Base-by-base conservation (phyloP, 2,797 vertebrate genomes). In the Artibeus jamaicensis region DNA sequence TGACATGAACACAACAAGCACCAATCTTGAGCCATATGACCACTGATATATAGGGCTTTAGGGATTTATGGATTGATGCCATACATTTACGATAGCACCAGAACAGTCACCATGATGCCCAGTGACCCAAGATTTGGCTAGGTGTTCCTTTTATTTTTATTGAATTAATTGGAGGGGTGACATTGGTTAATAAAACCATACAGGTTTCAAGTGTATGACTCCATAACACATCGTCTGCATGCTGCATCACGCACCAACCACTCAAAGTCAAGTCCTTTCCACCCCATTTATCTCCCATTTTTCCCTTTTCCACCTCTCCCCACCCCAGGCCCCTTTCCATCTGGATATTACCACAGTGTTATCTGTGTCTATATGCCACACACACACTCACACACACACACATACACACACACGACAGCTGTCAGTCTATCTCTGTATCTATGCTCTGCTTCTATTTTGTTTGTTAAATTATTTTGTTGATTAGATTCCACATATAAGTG, bases 21-120 rank as follows among this genome's bases (percentile, higher is more conserved):
- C 3, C 19, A 1, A 48, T 83, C 95, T 70, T 81, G 15, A 24
- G 37, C 50, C n/a, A 22, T 1, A 4, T 0, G 39, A 76, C 42
- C 16, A 81, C 21, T 46, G 83, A 65, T 14, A 44, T 4, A 48
- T 0, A 90, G 81, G 90, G 59, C 9, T 46, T 22, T n/a, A 44
- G 22, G 2, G 7, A 59, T 29, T 94, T 77, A 96, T 3, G 91
- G 84, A 39, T 0, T n/a, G 39, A 86, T 0, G 6, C 18, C 68
- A 19, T 10, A 83, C 10, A 19, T n/a, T 65, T 68, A 83, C 11
- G 9, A 70, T 0, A 79, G 32, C 37, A 6, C 5, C 21, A 0
- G 14, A 6, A 1, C 0, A 1, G 9, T 8, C 46, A 0, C 0
- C 5, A 0, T 37, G 46, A 71, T 0, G 3, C 16, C 53, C 1